Conservation (phyloP, 2,888 invertebrate species). For the Drosophila conformis region DNA sequence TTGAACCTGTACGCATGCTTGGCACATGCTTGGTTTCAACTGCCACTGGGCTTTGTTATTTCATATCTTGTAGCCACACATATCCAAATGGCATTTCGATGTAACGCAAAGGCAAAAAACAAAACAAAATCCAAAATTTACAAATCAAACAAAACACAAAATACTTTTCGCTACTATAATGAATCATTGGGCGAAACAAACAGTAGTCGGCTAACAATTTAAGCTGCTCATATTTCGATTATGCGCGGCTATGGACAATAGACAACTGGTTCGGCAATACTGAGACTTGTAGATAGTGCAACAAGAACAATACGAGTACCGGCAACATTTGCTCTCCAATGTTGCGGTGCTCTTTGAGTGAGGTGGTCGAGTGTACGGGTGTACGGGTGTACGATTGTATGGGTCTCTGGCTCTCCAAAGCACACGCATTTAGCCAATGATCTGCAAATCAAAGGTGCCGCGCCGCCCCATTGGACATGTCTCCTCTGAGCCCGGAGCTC, state of each 20-base stretch:
- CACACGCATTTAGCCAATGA: constrained; percentile 75
- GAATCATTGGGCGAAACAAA: constrained; percentile 65
- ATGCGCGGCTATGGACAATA: constrained; percentile 48
- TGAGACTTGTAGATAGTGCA: constrained; percentile 32
- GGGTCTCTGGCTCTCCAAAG: constrained; percentile 51
- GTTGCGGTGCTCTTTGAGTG: constrained; percentile 66
- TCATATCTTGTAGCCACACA: constrained; percentile 5
- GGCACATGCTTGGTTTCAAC: constrained; percentile 16
- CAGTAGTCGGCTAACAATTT: constrained; percentile 71
- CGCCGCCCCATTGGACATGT: constrained; percentile 45
- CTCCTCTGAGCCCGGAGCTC: constrained; percentile 55
- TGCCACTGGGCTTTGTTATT: constrained; percentile 48
- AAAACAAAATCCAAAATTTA: constrained; percentile 13
- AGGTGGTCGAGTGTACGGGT: constrained; percentile 3
- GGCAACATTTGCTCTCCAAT: constrained; percentile 38
- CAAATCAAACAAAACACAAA: constrained; percentile 44
- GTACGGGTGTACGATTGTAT: not conserved
- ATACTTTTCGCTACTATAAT: constrained; percentile 53
- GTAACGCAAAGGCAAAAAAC: constrained; percentile 44
- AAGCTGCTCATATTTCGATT: constrained; percentile 62
- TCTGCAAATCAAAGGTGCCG: constrained; percentile 81
- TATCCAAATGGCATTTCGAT: constrained; percentile 68
- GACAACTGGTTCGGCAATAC: constrained; percentile 37
- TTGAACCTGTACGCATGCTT: constrained; percentile 24
- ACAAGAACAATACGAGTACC: constrained; percentile 35